Base-by-base conservation (phyloP, 2,888 invertebrate genomes). In the Ornithoptera priamus region DNA sequence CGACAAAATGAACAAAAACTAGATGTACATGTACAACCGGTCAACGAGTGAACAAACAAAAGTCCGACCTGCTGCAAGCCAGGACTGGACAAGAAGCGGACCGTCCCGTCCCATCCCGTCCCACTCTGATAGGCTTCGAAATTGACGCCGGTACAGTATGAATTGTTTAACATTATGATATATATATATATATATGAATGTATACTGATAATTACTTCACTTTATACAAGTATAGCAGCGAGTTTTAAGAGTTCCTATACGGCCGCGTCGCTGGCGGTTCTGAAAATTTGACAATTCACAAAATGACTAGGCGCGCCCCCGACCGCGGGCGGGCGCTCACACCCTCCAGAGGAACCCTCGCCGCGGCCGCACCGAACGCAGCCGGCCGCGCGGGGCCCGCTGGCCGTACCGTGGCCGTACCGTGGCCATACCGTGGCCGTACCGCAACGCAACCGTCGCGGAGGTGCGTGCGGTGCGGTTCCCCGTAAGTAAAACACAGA, bases 191-290 rank as follows among this genome's bases (percentile, higher is more conserved):
- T 39, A 39, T 46, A 89, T 87, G 87, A 89, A 88, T 87, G 88
- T 85, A 89, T 87, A 90, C 90, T 88, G 89, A 90, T 86, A 85
- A 87, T 90, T 90, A 92, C 84, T 90, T 93, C 92, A 93, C 92
- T 93, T 94, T 94, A 94, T 94, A 94, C 94, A 93, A 94, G 94
- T 94, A 94, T 93, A 95, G 94, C 94, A 95, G 95, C 95, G 95
- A 95, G 95, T 95, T 94, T 95, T 94, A 92, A 94, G 94, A 95
- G 94, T 95, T 95, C 94, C 95, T 94, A 94, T 94, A 92, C 91
- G 94, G 92, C 90, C 92, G 92, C 90, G 84, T 84, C 22, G 79
- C 78, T 81, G 84, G 90, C 92, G 90, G 92, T 84, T 86, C 87
- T 87, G 90, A 88, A 88, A 87, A 89, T 90, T 91, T 89, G 89